A percentile compares a stretch with the other conserved stretches of the same genome.
Conservation (phyloP, 2,888 invertebrate species). For the Caenorhabditis zanzibari region DNA sequence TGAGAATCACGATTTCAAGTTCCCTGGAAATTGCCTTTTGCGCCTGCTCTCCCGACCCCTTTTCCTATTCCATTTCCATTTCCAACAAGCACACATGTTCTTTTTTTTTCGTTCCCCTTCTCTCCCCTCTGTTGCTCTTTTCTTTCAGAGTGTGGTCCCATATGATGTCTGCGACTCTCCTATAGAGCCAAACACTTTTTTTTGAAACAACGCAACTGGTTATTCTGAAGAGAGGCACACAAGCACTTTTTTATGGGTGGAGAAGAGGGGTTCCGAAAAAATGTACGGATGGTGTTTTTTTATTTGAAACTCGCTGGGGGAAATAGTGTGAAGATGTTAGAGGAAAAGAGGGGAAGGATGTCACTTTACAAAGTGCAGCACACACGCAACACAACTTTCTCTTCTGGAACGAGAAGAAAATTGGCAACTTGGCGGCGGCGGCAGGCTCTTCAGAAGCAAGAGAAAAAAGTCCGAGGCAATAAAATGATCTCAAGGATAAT, state of each 20-base stretch:
- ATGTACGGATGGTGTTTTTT: constrained; percentile 20
- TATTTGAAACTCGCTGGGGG: not conserved
- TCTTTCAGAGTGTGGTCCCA: constrained; percentile 29
- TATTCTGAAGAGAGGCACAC: not conserved
- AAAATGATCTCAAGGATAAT: constrained; percentile 16
- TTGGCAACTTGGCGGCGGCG: constrained; percentile 29
- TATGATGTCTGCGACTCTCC: not conserved
- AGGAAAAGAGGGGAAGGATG: constrained; percentile 27
- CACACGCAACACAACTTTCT: constrained; percentile 40
- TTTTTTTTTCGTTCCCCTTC: constrained; percentile 5
- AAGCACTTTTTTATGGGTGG: constrained; percentile 34
- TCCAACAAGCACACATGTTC: constrained; percentile 34
- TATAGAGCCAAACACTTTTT: not conserved
- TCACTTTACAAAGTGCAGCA: constrained; percentile 52
- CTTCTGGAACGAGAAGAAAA: not conserved
- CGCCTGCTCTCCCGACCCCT: not conserved
- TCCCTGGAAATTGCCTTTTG: not conserved
- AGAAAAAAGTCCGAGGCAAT: not conserved
- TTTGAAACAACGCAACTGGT: constrained; percentile 44
- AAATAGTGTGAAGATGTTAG: not conserved
- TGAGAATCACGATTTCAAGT: too few relatives aligned
- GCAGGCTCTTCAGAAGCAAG: too few relatives aligned
- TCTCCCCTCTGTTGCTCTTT: not conserved
- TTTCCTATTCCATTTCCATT: constrained; percentile 32
- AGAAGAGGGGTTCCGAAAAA: constrained; percentile 35